These are phyloP conservation scores for Lytechinus variegatus DNA, from an alignment of 35 echinoderm and acorn worm genomes.

Conservation along the genomic window DNA sequence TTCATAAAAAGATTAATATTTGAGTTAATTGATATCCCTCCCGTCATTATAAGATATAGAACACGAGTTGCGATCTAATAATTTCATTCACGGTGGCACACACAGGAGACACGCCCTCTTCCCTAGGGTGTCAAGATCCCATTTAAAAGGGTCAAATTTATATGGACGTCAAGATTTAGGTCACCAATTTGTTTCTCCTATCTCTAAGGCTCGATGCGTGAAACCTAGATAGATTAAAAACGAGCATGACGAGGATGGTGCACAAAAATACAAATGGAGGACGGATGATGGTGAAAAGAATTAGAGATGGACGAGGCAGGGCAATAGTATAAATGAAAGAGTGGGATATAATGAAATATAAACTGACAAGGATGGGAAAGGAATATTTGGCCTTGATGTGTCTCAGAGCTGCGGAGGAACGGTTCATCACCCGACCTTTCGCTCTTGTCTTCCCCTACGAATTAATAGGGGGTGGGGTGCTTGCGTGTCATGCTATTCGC, in stretches of 20 bases:
- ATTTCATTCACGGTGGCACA: not conserved
- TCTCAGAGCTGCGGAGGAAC: not conserved
- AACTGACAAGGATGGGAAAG: not conserved
- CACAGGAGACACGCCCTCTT: not conserved
- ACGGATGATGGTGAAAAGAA: not conserved
- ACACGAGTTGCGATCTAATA: conserved; percentile 5
- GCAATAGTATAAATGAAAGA: not conserved
- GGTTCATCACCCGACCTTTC: conserved; percentile 12
- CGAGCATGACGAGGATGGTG: not conserved
- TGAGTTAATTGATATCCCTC: not conserved
- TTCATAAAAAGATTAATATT: not conserved
- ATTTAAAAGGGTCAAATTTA: conserved; percentile 20
- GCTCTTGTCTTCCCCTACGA: not conserved
- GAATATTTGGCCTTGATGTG: conserved; percentile 11
- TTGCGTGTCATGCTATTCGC: not conserved
- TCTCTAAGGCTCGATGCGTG: not conserved
- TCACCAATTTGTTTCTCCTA: not conserved
- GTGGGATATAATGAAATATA: conserved; percentile 7
- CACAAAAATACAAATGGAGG: not conserved
- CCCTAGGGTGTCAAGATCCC: not conserved
- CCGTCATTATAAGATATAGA: not conserved
- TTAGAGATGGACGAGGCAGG: not conserved
- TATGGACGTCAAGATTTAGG: not conserved
- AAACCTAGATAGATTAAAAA: conserved; percentile 20
- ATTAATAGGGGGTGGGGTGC: not conserved